Base-by-base conservation (phyloP, 2,113 vertebrate species). In the Diglossa brunneiventris region DNA sequence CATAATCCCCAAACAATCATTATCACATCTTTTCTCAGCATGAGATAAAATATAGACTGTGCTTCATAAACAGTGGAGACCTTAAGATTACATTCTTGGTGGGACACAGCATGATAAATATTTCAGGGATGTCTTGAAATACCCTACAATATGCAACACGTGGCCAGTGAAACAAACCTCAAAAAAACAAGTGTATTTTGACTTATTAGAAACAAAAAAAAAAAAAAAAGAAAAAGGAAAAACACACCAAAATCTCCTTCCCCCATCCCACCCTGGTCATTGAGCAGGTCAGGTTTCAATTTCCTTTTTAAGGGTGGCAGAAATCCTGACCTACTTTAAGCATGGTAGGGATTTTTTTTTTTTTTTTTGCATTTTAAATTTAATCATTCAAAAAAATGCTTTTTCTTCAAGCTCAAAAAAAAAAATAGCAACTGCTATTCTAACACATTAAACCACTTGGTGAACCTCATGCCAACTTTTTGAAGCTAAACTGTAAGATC, bases 21-120 rank as follows among this genome's bases (percentile, higher is more conserved):
- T 96, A 96, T 92, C 94, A 93, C 94, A 86, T 92, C 96, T 94
- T 90, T 90, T 93, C 96, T 89, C 94, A 97, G 93, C 92, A 81
- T 55, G 95, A 95, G 83, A 94, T 96, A 94, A 96, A 95, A 95
- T 96, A 97, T 78, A 90, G 73, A 92, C 85, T 88, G 88, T 75
- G 94, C 80, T 96, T 92, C 49, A 62, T 83, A 97, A 97, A 97
- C 94, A 96, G 73, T 68, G 31, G 93, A 95, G 94, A 81, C 94
- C 90, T 97, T 95, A 96, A 81, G 79, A 96, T 93, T 93, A 94
- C 91, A 92, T 83, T 92, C 92, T 93, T 90, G 69, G 88, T 93
- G 80, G 79, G 92, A 93, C 76, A 83, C 72, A 90, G 94, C 73
- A 58, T 33, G 83, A 89, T 41, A 93, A 89, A 53, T 62, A 90